Evolutionary conservation across 1,140 invertebrate genomes (phyloP).

Genomic region (Plectrocnemia conspersa): DNA sequence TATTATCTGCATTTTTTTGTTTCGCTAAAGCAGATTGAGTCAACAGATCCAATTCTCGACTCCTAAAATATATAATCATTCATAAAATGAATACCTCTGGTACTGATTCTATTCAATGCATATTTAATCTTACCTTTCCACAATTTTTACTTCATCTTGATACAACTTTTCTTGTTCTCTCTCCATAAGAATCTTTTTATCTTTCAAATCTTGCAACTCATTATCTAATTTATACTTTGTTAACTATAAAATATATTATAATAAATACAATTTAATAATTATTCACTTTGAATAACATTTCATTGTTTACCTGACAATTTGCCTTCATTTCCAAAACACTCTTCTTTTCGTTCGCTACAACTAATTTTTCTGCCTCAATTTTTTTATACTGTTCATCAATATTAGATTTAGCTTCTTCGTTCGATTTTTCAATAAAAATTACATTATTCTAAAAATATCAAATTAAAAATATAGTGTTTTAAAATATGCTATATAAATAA

Average conservation of each 20-base stretch:
- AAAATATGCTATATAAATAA: neutral
- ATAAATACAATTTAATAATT: neutral
- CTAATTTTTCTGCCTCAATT: slow-evolving; percentile 43
- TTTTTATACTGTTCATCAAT: slow-evolving; percentile 45
- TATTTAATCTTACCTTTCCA: slow-evolving; percentile 41
- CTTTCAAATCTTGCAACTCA: slow-evolving; percentile 44
- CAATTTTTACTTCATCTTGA: slow-evolving; percentile 44
- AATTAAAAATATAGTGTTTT: neutral
- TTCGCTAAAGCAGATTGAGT: slow-evolving; percentile 47
- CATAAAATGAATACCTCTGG: too few species aligned
- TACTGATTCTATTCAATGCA: neutral
- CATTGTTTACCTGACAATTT: slow-evolving; percentile 44
- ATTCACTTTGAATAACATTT: slow-evolving; percentile 7
- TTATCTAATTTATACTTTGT: slow-evolving; percentile 45
- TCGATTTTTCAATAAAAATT: neutral
- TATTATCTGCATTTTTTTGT: slow-evolving; percentile 46
- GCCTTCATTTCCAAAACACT: slow-evolving; percentile 42
- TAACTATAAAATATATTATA: slow-evolving; percentile 38
- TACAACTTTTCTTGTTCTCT: slow-evolving; percentile 45
- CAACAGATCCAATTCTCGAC: slow-evolving; percentile 45
- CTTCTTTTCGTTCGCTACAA: slow-evolving; percentile 44
- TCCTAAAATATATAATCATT: too few species aligned
- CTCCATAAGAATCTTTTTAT: slow-evolving; percentile 43
- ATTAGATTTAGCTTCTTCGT: slow-evolving; percentile 41
- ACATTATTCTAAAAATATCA: slow-evolving; percentile 5